These are phyloP conservation scores for Barypeithes pellucidus DNA, from an alignment of 2,888 invertebrate genomes.

Conservation along the genomic window DNA sequence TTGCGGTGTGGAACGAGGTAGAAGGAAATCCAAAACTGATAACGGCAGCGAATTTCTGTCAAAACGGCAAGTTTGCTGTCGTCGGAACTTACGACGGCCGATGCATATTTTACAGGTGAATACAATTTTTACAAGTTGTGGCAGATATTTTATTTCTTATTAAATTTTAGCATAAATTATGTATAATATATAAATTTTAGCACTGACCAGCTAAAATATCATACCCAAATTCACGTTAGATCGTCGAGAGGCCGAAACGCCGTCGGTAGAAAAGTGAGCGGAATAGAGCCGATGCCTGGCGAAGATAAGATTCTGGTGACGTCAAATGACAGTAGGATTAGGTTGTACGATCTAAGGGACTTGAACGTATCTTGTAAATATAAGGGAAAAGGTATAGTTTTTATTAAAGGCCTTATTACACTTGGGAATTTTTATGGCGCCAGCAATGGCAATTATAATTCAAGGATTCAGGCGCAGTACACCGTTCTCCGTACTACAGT, in stretches of 20 bases:
- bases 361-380: constrained; percentile 88
- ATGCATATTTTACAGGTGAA: constrained; percentile 92
- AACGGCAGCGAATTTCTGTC: constrained; percentile 97
- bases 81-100: constrained; percentile 99
- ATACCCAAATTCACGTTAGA: constrained; percentile 96
- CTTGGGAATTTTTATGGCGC: too few relatives aligned
- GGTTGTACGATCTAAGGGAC: constrained; percentile 96
- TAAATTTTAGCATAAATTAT: too few relatives aligned
- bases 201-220: constrained; percentile 98
- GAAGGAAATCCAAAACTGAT: constrained; percentile 95
- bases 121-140: too few relatives aligned
- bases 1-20: constrained; percentile 97
- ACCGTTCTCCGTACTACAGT: too few relatives aligned
- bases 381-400: constrained; percentile 57
- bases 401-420: too few relatives aligned
- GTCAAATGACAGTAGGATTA: constrained; percentile 97
- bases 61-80: constrained; percentile 98
- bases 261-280: constrained; percentile 95
- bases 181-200: constrained; percentile 95
- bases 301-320: constrained; percentile 97
- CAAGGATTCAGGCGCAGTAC: too few relatives aligned
- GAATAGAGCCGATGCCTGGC: constrained; percentile 96
- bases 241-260: constrained; percentile 97
- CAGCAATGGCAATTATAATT: too few relatives aligned
- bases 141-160: too few relatives aligned